Percentiles rank a stretch among this genome's conserved stretches.
phyloP scores from a whole-genome alignment of 2,888 invertebrate species.

The Coecobrya sp. region DNA sequence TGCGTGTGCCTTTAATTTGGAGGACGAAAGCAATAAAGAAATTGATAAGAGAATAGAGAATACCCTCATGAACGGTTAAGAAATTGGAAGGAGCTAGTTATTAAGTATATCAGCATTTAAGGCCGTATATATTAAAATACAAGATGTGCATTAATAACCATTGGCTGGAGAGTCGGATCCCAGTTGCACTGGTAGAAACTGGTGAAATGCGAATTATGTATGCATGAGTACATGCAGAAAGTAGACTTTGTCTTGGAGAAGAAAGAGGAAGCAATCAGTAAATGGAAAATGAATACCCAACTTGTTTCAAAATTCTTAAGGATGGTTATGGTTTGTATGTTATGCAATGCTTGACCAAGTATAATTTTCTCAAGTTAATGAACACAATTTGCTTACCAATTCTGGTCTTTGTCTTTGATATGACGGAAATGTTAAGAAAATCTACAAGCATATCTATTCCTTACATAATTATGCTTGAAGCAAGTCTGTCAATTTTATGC shows the following conservation, averaged over 20 bases:
- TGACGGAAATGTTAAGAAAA: too few relatives aligned
- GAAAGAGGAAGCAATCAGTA: neutral
- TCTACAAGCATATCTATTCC: too few relatives aligned
- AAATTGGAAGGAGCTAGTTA: neutral
- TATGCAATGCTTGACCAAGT: neutral
- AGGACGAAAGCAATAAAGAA: constrained; percentile 30
- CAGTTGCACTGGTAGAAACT: neutral
- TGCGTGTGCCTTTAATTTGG: constrained; percentile 17
- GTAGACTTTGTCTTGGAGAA: neutral
- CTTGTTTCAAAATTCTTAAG: constrained; percentile 5
- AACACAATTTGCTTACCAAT: neutral
- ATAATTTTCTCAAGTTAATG: neutral
- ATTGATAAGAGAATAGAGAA: constrained; percentile 22
- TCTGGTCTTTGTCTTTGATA: neutral
- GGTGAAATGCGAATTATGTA: neutral
- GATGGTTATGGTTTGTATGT: constrained; percentile 16
- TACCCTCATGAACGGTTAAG: constrained; percentile 7
- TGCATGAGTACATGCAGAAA: neutral
- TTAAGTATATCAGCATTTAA: constrained; percentile 28
- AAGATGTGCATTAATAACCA: neutral
- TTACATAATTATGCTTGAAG: too few relatives aligned
- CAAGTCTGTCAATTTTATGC: neutral
- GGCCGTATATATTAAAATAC: neutral
- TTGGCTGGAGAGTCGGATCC: too few relatives aligned
- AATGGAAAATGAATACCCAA: neutral